Percentiles rank a stretch among this genome's conserved stretches.
phyloP scores from a whole-genome alignment of 37 sponge, comb jelly and placozoan genomes.

The Spongia lamella region DNA sequence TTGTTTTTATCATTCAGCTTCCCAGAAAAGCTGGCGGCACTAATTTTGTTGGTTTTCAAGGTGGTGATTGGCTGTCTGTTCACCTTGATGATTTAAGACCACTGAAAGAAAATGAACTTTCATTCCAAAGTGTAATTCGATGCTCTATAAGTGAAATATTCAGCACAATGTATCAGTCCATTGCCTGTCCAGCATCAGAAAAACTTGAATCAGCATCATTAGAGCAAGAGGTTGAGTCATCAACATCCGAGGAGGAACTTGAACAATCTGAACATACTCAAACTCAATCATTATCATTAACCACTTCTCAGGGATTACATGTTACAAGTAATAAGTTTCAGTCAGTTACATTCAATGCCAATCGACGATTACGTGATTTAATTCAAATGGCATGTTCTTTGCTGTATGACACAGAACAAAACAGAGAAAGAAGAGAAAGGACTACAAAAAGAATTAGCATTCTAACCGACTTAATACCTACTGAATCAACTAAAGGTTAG shows the following conservation, averaged over 20 bases:
- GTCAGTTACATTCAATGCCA: too few relatives aligned
- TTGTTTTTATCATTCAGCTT: slow-evolving; percentile 67
- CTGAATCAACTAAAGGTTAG: background rate
- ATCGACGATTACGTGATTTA: slow-evolving; percentile 8
- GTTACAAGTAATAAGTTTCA: too few relatives aligned
- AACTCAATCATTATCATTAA: too few relatives aligned
- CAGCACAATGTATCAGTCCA: too few relatives aligned
- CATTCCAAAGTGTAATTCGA: background rate
- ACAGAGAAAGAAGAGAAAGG: slow-evolving; percentile 32
- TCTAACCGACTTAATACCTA: slow-evolving; percentile 44
- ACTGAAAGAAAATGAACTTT: background rate
- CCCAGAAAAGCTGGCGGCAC: slow-evolving; percentile 31
- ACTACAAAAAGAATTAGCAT: slow-evolving; percentile 30
- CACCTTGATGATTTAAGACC: slow-evolving; percentile 3
- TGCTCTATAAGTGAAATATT: slow-evolving; percentile 1
- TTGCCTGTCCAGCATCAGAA: too few relatives aligned
- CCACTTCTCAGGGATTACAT: too few relatives aligned
- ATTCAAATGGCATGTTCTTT: slow-evolving; percentile 58
- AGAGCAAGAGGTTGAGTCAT: too few relatives aligned
- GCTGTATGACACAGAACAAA: slow-evolving; percentile 24
- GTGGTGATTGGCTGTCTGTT: background rate
- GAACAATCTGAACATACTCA: too few relatives aligned
- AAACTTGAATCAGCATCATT: too few relatives aligned
- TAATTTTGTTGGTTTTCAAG: slow-evolving; percentile 19
- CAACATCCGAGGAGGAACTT: too few relatives aligned